These are phyloP conservation scores for Caenorhabditis sp. DNA, from an alignment of 2,888 invertebrate genomes.

Conservation along the genomic window DNA sequence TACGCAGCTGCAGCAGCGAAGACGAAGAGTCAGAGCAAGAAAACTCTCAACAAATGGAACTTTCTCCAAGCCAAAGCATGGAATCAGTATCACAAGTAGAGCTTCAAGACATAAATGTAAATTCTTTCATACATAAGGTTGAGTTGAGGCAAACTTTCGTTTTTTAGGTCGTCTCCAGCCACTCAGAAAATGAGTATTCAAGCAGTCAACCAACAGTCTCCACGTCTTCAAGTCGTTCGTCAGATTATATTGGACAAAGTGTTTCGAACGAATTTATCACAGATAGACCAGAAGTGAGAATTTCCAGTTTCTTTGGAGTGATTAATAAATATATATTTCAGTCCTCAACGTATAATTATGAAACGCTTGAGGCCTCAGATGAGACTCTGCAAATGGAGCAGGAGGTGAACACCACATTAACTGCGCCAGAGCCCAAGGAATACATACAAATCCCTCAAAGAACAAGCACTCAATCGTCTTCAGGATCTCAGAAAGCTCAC, in stretches of 20 bases:
- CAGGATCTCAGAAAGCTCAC: neutral
- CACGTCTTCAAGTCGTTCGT: conserved; percentile 7
- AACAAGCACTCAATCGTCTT: neutral
- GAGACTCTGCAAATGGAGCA: neutral
- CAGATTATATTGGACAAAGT: neutral
- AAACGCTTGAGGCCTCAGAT: neutral
- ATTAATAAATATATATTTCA: neutral
- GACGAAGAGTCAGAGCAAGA: conserved; percentile 11
- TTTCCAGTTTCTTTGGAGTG: neutral
- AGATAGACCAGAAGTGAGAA: neutral
- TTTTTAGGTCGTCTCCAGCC: neutral
- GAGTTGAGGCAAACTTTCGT: neutral
- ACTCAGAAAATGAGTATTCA: conserved; percentile 8
- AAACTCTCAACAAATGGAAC: neutral
- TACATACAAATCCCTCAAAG: neutral
- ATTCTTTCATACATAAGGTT: neutral
- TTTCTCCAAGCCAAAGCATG: neutral
- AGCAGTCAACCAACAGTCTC: conserved; percentile 9
- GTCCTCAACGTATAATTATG: neutral
- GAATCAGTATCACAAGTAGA: neutral
- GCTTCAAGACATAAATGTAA: neutral
- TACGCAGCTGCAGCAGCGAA: conserved; percentile 41
- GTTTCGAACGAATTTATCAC: neutral
- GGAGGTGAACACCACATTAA: neutral
- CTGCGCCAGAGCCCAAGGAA: neutral